Conservation (phyloP, 2,888 invertebrate species). For the Calameuta pallipes region DNA sequence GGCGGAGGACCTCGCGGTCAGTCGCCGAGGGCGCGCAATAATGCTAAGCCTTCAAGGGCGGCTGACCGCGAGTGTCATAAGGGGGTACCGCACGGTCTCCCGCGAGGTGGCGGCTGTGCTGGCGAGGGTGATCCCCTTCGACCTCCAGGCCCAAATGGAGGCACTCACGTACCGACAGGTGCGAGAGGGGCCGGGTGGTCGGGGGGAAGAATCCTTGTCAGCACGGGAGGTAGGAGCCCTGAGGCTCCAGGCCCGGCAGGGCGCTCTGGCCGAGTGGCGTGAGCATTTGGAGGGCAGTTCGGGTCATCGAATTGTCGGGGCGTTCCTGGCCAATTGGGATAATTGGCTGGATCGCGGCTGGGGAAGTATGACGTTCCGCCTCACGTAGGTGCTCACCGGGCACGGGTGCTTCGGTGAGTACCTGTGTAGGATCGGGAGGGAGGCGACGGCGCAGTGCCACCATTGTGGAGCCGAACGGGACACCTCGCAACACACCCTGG, state of each 20-base stretch:
- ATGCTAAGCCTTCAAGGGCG: accelerated
- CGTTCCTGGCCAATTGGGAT: neutral
- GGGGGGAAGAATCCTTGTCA: neutral
- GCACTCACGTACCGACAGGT: accelerated
- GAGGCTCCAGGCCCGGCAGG: neutral
- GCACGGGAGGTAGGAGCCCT: neutral
- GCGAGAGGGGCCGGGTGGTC: accelerated
- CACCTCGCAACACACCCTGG: neutral
- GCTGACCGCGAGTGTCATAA: neutral
- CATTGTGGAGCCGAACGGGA: neutral
- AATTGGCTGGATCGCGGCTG: neutral
- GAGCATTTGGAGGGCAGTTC: neutral
- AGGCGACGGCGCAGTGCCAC: neutral
- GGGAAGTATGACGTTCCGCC: neutral
- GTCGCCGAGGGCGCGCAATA: accelerated
- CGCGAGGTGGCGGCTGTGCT: neutral
- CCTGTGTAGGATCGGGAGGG: neutral
- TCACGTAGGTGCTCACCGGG: neutral
- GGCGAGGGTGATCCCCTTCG: no score
- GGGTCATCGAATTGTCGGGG: neutral
- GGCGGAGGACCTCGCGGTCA: neutral
- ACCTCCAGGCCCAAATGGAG: neutral
- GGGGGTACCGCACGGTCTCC: neutral
- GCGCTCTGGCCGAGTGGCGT: neutral
- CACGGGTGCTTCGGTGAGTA: neutral